Conservation (phyloP, 2,797 vertebrate species). For the Malacoctenus gilli region DNA sequence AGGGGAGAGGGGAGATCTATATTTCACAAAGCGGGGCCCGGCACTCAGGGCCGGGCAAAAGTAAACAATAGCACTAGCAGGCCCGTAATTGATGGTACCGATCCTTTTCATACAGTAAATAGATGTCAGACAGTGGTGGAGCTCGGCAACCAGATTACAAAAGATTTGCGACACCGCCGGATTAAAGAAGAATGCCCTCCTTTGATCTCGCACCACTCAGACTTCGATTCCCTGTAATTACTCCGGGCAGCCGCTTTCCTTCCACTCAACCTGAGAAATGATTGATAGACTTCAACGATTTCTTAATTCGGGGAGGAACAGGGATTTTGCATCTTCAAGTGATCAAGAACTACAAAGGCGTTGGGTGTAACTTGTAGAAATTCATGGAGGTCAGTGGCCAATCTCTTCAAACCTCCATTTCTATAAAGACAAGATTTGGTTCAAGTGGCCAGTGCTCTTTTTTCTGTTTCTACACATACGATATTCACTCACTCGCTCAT, state of each 20-base stretch:
- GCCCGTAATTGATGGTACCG: slow-evolving; percentile 75
- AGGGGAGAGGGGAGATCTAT: slow-evolving; percentile 65
- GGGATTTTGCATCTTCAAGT: too few relatives aligned
- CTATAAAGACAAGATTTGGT: too few relatives aligned
- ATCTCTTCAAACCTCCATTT: too few relatives aligned
- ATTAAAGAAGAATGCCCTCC: slow-evolving; percentile 79
- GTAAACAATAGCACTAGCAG: slow-evolving; percentile 76
- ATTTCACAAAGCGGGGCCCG: slow-evolving; percentile 67
- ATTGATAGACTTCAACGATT: slow-evolving; percentile 65
- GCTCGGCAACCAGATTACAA: too few relatives aligned
- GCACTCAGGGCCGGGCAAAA: slow-evolving; percentile 74
- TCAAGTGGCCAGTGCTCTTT: not conserved
- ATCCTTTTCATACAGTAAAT: slow-evolving; percentile 82
- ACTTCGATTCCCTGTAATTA: slow-evolving; percentile 82
- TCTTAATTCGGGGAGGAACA: slow-evolving; percentile 70
- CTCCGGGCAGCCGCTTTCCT: slow-evolving; percentile 65
- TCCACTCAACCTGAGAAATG: too few relatives aligned
- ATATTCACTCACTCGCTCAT: too few relatives aligned
- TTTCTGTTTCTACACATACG: slow-evolving; percentile 1
- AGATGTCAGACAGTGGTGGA: too few relatives aligned
- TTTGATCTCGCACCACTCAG: too few relatives aligned
- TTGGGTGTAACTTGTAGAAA: too few relatives aligned
- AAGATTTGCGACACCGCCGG: slow-evolving; percentile 82
- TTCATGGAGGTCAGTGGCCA: too few relatives aligned
- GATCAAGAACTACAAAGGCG: too few relatives aligned